Base-by-base conservation (phyloP, 2,888 invertebrate species). In the Nomada lathburiana region DNA sequence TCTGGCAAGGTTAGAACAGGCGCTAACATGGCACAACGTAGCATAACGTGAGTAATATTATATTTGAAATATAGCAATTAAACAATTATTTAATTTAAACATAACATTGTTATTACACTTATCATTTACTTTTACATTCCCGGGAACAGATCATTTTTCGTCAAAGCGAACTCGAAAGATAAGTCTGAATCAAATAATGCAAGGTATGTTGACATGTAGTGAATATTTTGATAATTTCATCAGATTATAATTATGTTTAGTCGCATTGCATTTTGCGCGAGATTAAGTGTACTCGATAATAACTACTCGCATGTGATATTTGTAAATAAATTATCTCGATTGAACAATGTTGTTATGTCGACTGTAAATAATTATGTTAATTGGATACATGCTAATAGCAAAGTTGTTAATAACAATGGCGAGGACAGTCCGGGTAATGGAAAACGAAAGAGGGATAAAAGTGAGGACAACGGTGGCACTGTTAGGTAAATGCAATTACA, bases 131-230 rank as follows among this genome's bases (percentile, higher is more conserved):
- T 23, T 9, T 57, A 23, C 9, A 23, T 57, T 57, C 23, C 57
- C 16, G 47, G 47, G 87, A 85, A 47, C 82, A 94, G 94, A 71
- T 94, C 94, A 50, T 94, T 94, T 86, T 95, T 94, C 85, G 90
- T 91, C 62, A 93, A 90, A 89, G 83, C 91, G 26, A 86, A 91
- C 18, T 76, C 89, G 23, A 89, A 82, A 70, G 88, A 86, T 67
- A 87, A 85, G 16, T 63, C 63, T n/a, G 86, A 80, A 50, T 80
- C 80, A 29, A 73, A 81, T 52, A 80, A 86, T 65, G 70, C 82
- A 72, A 92, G 92, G 91, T 92, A 91, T 69, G 89, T 89, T 88
- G 20, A 7, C 5, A 59, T 59, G 64, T 52, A 29, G 26, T 42
- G 42, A 76, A 52, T 64, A 63, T 55, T 29, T 69, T 26, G 11